Evolutionary conservation across 30 jellyfish, hydroid and myxozoan genomes (phyloP).

Genomic region (Turritopsis rubra): DNA sequence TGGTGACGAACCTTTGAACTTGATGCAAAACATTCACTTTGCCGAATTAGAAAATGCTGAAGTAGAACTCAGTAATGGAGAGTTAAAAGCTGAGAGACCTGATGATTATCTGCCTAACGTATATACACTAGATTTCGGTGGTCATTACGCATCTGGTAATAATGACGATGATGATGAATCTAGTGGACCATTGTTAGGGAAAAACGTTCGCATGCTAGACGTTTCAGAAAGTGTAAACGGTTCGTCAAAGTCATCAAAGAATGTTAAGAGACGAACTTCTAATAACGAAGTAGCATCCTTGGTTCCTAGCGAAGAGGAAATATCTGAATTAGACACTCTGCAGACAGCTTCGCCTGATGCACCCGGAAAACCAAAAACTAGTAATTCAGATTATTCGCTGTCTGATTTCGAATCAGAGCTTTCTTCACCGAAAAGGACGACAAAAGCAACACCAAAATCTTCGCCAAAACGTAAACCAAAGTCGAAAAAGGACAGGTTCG

Average conservation of each 20-base stretch:
- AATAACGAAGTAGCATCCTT: neutral
- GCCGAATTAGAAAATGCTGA: constrained; percentile 45
- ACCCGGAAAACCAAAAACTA: neutral
- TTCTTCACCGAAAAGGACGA: neutral
- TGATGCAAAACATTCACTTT: constrained; percentile 63
- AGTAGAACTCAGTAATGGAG: constrained; percentile 18
- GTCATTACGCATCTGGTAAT: neutral
- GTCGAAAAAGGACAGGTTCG: neutral
- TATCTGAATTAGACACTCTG: neutral
- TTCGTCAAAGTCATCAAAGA: neutral
- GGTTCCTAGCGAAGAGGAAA: neutral
- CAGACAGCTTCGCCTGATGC: neutral
- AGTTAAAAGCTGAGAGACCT: constrained; percentile 27
- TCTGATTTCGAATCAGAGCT: neutral
- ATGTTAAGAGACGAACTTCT: neutral
- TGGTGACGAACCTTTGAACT: constrained; percentile 19
- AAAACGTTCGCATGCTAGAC: neutral
- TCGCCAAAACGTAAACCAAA: neutral
- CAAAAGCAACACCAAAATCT: neutral
- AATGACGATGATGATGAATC: constrained; percentile 10
- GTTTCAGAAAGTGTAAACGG: neutral
- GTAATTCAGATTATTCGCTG: neutral
- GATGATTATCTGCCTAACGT: constrained; percentile 58
- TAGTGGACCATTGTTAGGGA: neutral
- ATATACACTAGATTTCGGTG: constrained; percentile 19